Base-by-base conservation (phyloP, 2,888 invertebrate genomes). In the Drosophila neutralis region DNA sequence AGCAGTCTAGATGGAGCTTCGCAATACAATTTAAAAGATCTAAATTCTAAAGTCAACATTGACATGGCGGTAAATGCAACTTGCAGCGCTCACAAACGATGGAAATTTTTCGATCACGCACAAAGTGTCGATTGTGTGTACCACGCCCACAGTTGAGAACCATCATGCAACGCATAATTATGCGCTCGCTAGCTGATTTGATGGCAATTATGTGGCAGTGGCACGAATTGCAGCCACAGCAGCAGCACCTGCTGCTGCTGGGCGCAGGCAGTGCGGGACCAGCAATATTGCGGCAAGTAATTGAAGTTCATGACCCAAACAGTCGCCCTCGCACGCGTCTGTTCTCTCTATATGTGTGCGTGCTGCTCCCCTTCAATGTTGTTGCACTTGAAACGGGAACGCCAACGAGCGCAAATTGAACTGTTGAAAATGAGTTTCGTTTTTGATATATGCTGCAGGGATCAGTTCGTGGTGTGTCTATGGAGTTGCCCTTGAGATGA, bases 301-400 rank as follows among this genome's bases (percentile, higher is more conserved):
- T 85, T 85, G 88, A 82, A 85, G 90, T 89, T 85, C 85, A 85
- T 76, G 85, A 89, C 85, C 77, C 87, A 71, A 68, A 68, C 58
- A 65, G 48, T 73, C 73, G 76, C 80, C 80, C 80, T 76, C 73
- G 79, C 74, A 73, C 74, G 74, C 73, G 77, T 69, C 66, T 69
- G 49, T 51, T 61, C 67, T 69, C 42, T 63, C n/a, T 65, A 31
- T 48, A 58, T 60, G 65, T 38, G 42, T 40, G 53, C 54, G 27
- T 31, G 52, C 29, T 53, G 59, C 35, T 51, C 33, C 59, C 53
- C 61, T 68, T 57, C 48, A 56, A 21, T 67, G 45, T 33, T 63
- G 73, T 42, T 73, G 73, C 72, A 78, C 71, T 78, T 76, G 76
- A 71, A 67, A 67, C 45, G 45, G 15, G 38, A 24, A 24, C 49